A percentile compares a stretch with the other conserved stretches of the same genome.
These are phyloP conservation scores for Rugalucina vietnamica DNA, from an alignment of 2,888 invertebrate species.

Conservation along the genomic window DNA sequence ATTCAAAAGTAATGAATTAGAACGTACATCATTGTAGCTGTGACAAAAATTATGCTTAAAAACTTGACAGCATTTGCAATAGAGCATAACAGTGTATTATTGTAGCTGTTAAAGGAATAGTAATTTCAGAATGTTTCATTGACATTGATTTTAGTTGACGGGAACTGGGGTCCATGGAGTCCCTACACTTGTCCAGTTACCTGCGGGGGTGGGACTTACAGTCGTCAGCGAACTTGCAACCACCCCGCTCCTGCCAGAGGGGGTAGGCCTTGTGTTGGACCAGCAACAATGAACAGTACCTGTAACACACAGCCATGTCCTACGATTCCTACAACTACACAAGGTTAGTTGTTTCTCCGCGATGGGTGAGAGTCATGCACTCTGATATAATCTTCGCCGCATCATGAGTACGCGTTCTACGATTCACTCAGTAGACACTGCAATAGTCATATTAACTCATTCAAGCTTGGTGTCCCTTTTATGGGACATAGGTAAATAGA, in stretches of 20 bases:
- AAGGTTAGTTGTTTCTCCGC: too few relatives aligned
- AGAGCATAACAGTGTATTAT: too few relatives aligned
- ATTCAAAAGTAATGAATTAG: too few relatives aligned
- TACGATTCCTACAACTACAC: constrained; percentile 66
- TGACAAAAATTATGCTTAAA: too few relatives aligned
- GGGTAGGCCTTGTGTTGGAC: constrained; percentile 67
- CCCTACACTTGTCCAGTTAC: constrained; percentile 71
- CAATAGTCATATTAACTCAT: too few relatives aligned
- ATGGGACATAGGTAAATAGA: too few relatives aligned
- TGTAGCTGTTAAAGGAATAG: background rate
- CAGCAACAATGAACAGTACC: constrained; percentile 57
- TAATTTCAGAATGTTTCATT: background rate
- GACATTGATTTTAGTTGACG: constrained; percentile 64
- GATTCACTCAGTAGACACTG: too few relatives aligned
- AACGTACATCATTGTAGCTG: too few relatives aligned
- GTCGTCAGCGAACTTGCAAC: constrained; percentile 69
- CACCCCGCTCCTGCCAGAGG: constrained; percentile 74
- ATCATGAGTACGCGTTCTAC: too few relatives aligned
- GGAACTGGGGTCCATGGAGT: constrained; percentile 72
- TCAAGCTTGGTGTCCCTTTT: too few relatives aligned
- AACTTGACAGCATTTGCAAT: too few relatives aligned
- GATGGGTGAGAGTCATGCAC: too few relatives aligned
- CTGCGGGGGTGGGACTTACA: constrained; percentile 75
- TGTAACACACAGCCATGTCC: constrained; percentile 70
- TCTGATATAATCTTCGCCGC: constrained; percentile 48